Conservation (phyloP, 2,888 invertebrate species). For the Philopedon plagiatum region DNA sequence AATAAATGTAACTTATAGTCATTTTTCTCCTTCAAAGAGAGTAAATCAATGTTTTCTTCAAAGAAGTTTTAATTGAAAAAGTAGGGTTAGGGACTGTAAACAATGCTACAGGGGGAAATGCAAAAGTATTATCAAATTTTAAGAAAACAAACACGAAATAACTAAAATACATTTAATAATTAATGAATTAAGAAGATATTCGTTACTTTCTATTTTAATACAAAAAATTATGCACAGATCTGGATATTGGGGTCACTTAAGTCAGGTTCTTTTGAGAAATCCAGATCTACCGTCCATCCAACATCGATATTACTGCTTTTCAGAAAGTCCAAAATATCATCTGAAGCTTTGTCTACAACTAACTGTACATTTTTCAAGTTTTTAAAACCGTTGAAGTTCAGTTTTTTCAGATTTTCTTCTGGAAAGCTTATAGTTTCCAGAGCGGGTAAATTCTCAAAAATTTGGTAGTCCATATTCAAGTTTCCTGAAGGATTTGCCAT, state of each 20-base stretch:
- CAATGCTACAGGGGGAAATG: too few relatives aligned
- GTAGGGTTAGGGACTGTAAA: neutral
- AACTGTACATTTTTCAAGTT: constrained; percentile 21
- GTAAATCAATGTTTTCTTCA: neutral
- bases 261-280: constrained; percentile 13
- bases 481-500: neutral
- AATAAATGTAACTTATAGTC: too few relatives aligned
- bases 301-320: constrained; percentile 6
- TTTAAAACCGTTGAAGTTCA: neutral
- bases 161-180: too few relatives aligned
- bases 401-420: constrained; percentile 13
- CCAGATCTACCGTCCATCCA: constrained; percentile 4
- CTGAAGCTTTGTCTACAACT: neutral
- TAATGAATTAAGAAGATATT: too few relatives aligned
- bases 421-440: constrained; percentile 24
- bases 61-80: neutral
- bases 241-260: constrained; percentile 17
- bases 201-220: neutral
- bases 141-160: too few relatives aligned
- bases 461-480: neutral
- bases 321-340: constrained; percentile 2
- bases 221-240: constrained; percentile 9
- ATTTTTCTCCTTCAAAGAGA: too few relatives aligned
- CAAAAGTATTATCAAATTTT: too few relatives aligned
- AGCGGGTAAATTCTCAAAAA: constrained; percentile 1